Evolutionary conservation across 2,888 invertebrate genomes (phyloP).

Genomic region (Tillus elongatus): DNA sequence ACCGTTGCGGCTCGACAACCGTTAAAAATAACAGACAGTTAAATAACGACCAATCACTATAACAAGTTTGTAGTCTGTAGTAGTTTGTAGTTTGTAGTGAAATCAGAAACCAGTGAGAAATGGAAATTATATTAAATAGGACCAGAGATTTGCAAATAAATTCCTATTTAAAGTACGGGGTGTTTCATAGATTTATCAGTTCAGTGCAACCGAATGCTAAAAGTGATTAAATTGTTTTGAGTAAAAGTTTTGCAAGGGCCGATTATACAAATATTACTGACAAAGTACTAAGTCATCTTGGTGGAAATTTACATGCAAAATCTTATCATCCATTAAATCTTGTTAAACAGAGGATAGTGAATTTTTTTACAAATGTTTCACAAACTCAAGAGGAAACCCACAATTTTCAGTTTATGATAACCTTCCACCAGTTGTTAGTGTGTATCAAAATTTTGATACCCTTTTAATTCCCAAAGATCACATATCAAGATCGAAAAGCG

Average conservation of each 20-base stretch:
- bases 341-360: constrained; percentile 70
- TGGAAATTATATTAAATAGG: too few relatives aligned
- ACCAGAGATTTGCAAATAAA: too few relatives aligned
- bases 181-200: too few relatives aligned
- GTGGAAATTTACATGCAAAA: constrained; percentile 66
- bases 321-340: constrained; percentile 77
- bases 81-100: too few relatives aligned
- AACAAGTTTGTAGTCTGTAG: too few relatives aligned
- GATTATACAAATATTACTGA: constrained; percentile 82
- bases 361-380: constrained; percentile 73
- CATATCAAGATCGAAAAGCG: constrained; percentile 74
- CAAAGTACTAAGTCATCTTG: constrained; percentile 69
- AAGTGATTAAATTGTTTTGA: too few relatives aligned
- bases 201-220: too few relatives aligned
- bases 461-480: constrained; percentile 82
- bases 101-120: too few relatives aligned
- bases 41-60: too few relatives aligned
- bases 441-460: constrained; percentile 88
- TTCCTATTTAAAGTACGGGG: too few relatives aligned
- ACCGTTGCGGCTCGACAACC: too few relatives aligned
- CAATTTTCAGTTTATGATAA: constrained; percentile 83
- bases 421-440: constrained; percentile 73
- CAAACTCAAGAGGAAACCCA: constrained; percentile 65
- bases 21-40: too few relatives aligned
- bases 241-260: constrained; percentile 53